phyloP scores from a whole-genome alignment of 92 coral and sea anemone species.

The Nematostella vectensis region DNA sequence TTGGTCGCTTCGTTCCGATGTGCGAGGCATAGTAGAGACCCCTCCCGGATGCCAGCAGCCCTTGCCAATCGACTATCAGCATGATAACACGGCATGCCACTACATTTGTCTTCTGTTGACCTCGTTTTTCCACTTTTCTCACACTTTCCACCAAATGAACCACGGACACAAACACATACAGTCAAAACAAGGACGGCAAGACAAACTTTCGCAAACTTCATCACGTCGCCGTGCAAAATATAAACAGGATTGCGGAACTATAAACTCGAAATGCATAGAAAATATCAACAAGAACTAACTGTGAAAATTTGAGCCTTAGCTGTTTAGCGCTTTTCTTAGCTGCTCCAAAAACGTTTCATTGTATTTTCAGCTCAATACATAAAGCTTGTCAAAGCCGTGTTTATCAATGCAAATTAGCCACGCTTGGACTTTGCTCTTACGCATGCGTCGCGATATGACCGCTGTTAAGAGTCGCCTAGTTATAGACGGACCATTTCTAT shows the following conservation, averaged over 20 bases:
- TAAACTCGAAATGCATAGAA: neutral
- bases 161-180: neutral
- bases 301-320: neutral
- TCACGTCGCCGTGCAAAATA: neutral
- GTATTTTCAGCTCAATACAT: no score
- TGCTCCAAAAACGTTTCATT: neutral
- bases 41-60: constrained; percentile 1
- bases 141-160: neutral
- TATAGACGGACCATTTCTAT: no score
- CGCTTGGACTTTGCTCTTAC: no score
- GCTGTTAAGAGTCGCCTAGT: no score
- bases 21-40: constrained; percentile 5
- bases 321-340: neutral
- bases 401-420: neutral
- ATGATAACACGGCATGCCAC: neutral
- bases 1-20: constrained; percentile 18
- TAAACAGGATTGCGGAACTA: neutral
- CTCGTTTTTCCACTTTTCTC: neutral
- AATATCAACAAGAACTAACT: neutral
- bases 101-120: neutral
- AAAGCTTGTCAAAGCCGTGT: neutral
- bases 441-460: no score
- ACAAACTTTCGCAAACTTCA: neutral
- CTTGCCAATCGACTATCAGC: neutral
- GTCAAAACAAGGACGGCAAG: no score